A percentile compares a stretch with the other conserved stretches of the same genome.
These are phyloP conservation scores for Caenorhabditis plicata DNA, from an alignment of 2,888 invertebrate genomes.

Conservation along the genomic window DNA sequence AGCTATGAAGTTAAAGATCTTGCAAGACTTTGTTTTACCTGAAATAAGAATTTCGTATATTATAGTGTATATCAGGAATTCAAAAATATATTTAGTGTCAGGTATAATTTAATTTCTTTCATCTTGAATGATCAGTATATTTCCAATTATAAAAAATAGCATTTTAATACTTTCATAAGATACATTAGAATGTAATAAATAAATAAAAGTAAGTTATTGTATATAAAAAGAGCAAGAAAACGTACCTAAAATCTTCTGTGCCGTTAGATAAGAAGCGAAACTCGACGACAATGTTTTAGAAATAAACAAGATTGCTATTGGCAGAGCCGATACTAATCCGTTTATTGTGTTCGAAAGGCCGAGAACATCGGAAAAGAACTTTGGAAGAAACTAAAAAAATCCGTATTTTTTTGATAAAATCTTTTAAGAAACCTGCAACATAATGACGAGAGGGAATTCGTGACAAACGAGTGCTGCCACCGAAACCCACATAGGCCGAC, in stretches of 20 bases:
- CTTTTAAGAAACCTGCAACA: constrained; percentile 35
- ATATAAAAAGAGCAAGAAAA: too few species aligned
- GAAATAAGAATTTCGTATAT: not conserved
- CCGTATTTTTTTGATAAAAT: not conserved
- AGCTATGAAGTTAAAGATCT: constrained; percentile 50
- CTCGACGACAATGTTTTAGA: constrained; percentile 59
- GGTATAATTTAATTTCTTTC: too few species aligned
- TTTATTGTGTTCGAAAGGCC: constrained; percentile 43
- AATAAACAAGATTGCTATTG: constrained; percentile 55
- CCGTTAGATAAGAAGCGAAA: constrained; percentile 51
- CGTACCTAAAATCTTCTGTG: constrained; percentile 23
- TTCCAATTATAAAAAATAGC: too few species aligned
- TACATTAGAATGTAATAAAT: too few species aligned
- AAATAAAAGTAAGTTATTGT: too few species aligned
- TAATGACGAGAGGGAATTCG: constrained; percentile 62
- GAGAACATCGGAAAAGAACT: constrained; percentile 58
- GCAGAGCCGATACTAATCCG: constrained; percentile 60
- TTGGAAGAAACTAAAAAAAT: constrained; percentile 54
- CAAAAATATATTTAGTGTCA: too few species aligned
- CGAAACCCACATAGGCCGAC: constrained; percentile 52
- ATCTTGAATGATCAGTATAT: too few species aligned
- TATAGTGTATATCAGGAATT: too few species aligned
- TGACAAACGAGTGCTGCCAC: constrained; percentile 62
- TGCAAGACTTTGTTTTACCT: constrained; percentile 43
- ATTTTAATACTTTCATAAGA: too few species aligned